Base-by-base conservation (phyloP, 1,140 invertebrate species). In the Drosophila littoralis region DNA sequence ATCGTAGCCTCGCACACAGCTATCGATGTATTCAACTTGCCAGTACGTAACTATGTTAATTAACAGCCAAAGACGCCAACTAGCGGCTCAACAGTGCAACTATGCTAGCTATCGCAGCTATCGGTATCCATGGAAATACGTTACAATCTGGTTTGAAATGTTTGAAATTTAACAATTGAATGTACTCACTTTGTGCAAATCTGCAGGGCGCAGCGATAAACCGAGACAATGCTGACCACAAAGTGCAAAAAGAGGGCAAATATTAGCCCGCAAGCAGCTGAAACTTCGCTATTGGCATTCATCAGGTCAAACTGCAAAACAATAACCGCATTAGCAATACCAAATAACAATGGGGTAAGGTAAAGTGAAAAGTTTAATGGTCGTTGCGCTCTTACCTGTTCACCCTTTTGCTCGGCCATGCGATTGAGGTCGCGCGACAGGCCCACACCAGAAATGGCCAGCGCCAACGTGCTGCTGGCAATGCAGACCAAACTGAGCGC, bases 371-470 rank as follows among this genome's bases (percentile, higher is more conserved):
- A 64, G 17, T 45, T 69, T 13, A 15, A n/a, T 15, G 12, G 15
- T n/a, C 13, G 3, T 10, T 64, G 9, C 7, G 50, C 17, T 9
- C 64, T 64, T 46, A 75, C 75, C 69, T 73, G 69, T 10, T 63
- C 54, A 42, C 68, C 66, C 50, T 89, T 88, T 70, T 92, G 86
- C 52, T 92, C 90, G 40, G 83, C 83, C 68, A 89, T 72, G 15
- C 81, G 79, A 69, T 92, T 91, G 35, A 91, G 79, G 59, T 92
- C 91, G 15, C 91, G 59, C 15, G 91, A 83, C 40, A 92, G 60
- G 13, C 91, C 91, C 67, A 91, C 81, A n/a, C 91, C 91, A 40
- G 91, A 91, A 70, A 92, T 79, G 45, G 91, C 91, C 71, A 92
- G 38, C 1, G 91, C 91, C 65, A 92, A 36, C 6, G 91, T 92